Conservation (phyloP, 2,797 vertebrate genomes). For the Sus cebifrons region DNA sequence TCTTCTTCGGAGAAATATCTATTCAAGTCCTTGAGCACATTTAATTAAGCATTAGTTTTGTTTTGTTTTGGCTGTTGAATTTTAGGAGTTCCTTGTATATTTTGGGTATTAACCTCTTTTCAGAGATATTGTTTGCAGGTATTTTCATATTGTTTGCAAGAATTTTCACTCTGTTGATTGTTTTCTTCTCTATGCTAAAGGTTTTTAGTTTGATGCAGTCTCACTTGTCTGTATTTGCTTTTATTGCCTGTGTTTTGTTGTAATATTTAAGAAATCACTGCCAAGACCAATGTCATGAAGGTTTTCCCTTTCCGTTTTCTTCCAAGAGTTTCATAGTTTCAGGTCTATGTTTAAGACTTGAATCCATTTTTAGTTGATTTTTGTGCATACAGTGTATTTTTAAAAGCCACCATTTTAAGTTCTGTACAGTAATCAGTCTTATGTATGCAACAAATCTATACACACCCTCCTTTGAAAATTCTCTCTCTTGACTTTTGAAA, state of each 20-base stretch:
- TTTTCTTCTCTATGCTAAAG: not conserved
- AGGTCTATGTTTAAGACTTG: not conserved
- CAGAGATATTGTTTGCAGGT: not conserved
- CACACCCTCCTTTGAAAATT: not conserved
- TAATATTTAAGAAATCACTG: not conserved
- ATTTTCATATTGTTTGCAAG: not conserved
- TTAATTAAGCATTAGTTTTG: not conserved
- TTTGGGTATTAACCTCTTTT: not conserved
- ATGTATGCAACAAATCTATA: not conserved
- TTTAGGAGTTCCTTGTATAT: not conserved
- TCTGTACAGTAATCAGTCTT: not conserved
- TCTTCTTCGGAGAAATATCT: not conserved
- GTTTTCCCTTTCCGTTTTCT: not conserved
- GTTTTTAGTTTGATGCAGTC: not conserved
- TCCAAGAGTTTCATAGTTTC: not conserved
- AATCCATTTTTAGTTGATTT: not conserved
- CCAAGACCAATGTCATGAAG: not conserved
- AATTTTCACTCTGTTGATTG: not conserved
- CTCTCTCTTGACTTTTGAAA: slow-evolving; percentile 61
- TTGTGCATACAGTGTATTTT: not conserved
- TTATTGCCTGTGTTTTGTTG: not conserved
- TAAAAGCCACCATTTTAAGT: not conserved
- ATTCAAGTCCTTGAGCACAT: not conserved
- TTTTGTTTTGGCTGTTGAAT: not conserved
- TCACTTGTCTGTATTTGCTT: not conserved